A percentile compares a stretch with the other conserved stretches of the same genome.
These are phyloP conservation scores for Clepsis dumicolana DNA, from an alignment of 2,888 invertebrate genomes.

Conservation along the genomic window DNA sequence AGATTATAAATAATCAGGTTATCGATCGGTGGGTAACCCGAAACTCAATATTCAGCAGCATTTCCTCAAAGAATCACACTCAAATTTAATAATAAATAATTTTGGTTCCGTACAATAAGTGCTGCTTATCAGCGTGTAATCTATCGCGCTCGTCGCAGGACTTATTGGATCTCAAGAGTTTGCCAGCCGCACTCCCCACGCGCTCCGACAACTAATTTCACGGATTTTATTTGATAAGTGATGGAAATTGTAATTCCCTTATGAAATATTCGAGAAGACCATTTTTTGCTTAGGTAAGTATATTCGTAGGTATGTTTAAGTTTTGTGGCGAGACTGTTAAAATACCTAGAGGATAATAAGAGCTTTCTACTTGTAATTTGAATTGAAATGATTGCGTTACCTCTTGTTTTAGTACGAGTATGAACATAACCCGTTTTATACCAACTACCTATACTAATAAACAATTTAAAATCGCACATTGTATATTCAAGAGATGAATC, in stretches of 20 bases:
- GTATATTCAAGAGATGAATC: too few relatives aligned
- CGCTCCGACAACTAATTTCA: conserved; percentile 56
- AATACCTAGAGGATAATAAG: too few relatives aligned
- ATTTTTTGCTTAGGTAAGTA: too few relatives aligned
- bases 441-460: too few relatives aligned
- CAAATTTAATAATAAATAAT: conserved; percentile 34
- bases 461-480: too few relatives aligned
- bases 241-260: background rate
- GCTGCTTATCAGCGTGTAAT: conserved; percentile 49
- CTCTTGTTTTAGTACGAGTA: too few relatives aligned
- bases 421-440: too few relatives aligned
- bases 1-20: background rate
- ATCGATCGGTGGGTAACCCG: background rate
- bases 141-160: conserved; percentile 38
- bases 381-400: too few relatives aligned
- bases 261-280: conserved; percentile 1
- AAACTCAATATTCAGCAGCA: background rate
- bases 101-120: conserved; percentile 48
- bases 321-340: background rate
- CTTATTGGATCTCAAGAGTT: conserved; percentile 69
- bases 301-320: background rate
- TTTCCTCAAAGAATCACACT: background rate
- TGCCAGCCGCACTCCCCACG: conserved; percentile 56
- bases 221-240: conserved; percentile 43
- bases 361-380: too few relatives aligned